Base-by-base conservation (phyloP, 1,140 invertebrate species). In the Cotesia typhae region DNA sequence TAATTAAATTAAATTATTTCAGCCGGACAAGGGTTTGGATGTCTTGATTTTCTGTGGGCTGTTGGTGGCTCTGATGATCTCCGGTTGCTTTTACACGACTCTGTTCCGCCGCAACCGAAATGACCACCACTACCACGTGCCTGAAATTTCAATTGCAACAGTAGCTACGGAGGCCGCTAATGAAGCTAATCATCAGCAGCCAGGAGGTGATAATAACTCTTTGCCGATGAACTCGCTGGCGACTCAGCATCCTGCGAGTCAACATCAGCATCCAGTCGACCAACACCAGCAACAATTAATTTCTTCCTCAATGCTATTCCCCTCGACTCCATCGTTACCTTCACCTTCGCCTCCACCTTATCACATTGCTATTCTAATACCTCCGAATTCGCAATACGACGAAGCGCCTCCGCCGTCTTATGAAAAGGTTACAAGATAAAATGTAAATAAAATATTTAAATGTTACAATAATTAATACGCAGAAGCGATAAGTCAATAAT, bases 391-490 rank as follows among this genome's bases (percentile, higher is more conserved):
- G 4, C 76, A 84, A 51, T 82, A 87, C n/a, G 10, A 59, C 10
- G 89, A 90, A 75, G 87, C 89, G 7, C 90, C 90, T 3, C 91
- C 91, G n/a, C 91, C 91, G 37, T 89, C 90, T 68, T 92, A 92
- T 79, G 89, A 90, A 60, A 90, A 90, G 75, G 89, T 90, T 69
- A 87, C 91, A 81, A 71, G 67, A 53, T 59, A 68, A 10, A 60
- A 12, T 57, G 28, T 12, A 7, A 38, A n/a, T 36, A 9, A 47
- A 4, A 6, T 12, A 55, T 12, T 12, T 55, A n/a, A 55, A 55
- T 55, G 53, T 55, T 55, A 55, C n/a, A 20, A 20, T 55, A 20
- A n/a, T 55, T 20, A 12, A 20, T 55, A 14, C 17, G 53, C 12
- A 55, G n/a, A 55, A 55, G 17, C 41, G 41, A 10, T 47, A 47